Percentiles rank a stretch among this genome's conserved stretches.
phyloP scores from a whole-genome alignment of 2,113 vertebrate genomes.

The Notothenia rossii region DNA sequence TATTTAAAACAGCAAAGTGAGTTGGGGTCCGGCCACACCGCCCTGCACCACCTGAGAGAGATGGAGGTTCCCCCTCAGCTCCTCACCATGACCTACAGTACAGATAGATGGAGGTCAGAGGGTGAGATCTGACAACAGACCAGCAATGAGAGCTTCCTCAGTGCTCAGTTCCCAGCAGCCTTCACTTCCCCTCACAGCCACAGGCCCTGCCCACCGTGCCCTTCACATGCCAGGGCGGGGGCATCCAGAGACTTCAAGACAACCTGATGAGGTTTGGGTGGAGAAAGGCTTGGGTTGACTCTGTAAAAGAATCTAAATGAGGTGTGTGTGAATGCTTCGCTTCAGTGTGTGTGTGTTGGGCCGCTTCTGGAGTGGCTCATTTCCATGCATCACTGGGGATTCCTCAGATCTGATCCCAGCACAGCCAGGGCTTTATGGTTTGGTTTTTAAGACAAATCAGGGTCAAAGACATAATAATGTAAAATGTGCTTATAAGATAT shows the following conservation, averaged over 20 bases:
- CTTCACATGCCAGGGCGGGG: slow-evolving; percentile 71
- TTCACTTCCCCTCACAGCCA: slow-evolving; percentile 73
- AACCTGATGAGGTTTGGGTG: slow-evolving; percentile 50
- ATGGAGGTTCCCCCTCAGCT: slow-evolving; percentile 57
- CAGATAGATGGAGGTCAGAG: slow-evolving; percentile 70
- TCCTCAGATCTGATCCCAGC: background rate
- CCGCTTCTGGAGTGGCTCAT: slow-evolving; percentile 54
- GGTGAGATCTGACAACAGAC: slow-evolving; percentile 64
- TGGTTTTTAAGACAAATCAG: slow-evolving; percentile 3
- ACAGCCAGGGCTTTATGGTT: slow-evolving; percentile 8
- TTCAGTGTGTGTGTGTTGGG: slow-evolving; percentile 38
- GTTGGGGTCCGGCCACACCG: background rate
- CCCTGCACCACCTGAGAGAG: background rate
- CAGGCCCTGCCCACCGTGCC: slow-evolving; percentile 68
- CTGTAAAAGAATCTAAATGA: slow-evolving; percentile 70
- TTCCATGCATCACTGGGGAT: slow-evolving; percentile 50
- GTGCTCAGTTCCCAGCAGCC: slow-evolving; percentile 69
- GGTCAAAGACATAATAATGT: slow-evolving; percentile 5
- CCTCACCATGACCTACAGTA: slow-evolving; percentile 43
- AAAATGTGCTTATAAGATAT: slow-evolving; percentile 24
- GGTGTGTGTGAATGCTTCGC: slow-evolving; percentile 47
- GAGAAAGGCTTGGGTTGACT: slow-evolving; percentile 51
- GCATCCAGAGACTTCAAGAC: slow-evolving; percentile 52
- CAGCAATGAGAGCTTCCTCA: slow-evolving; percentile 71
- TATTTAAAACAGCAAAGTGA: background rate